phyloP scores from a whole-genome alignment of 2,888 invertebrate species.

The Timema podura region DNA sequence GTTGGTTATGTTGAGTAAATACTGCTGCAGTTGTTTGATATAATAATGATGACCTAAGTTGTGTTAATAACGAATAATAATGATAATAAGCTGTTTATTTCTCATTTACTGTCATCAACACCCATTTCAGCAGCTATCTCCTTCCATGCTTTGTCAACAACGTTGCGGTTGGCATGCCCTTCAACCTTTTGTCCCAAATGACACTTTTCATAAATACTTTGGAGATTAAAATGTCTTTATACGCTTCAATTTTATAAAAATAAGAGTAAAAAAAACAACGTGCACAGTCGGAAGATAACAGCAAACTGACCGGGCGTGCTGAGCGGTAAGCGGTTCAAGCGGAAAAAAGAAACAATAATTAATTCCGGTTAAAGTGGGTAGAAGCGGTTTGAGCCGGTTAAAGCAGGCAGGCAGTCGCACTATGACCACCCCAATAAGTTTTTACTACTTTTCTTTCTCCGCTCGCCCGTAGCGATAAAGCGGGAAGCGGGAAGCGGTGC shows the following conservation, averaged over 20 bases:
- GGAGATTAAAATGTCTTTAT: background rate
- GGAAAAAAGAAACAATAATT: background rate
- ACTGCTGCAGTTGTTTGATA: background rate
- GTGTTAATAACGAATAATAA: background rate
- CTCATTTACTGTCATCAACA: background rate
- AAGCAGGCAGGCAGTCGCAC: background rate
- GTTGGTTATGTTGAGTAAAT: background rate
- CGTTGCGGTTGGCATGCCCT: background rate
- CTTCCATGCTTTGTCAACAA: background rate
- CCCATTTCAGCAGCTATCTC: slow-evolving; percentile 7
- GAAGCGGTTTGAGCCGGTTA: background rate
- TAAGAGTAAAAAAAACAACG: background rate
- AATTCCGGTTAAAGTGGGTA: background rate
- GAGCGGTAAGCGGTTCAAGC: slow-evolving; percentile 2
- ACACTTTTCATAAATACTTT: background rate
- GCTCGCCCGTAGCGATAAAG: background rate
- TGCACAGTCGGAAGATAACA: slow-evolving; percentile 1
- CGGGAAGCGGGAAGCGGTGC: background rate
- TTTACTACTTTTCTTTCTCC: background rate
- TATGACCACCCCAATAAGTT: background rate
- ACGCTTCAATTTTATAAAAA: too few relatives aligned
- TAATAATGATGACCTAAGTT: slow-evolving; percentile 7
- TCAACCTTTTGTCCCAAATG: background rate
- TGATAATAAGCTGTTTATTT: background rate
- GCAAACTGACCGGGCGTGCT: background rate